These are phyloP conservation scores for Marisa cornuarietis DNA, from an alignment of 1,140 invertebrate species.

Conservation along the genomic window DNA sequence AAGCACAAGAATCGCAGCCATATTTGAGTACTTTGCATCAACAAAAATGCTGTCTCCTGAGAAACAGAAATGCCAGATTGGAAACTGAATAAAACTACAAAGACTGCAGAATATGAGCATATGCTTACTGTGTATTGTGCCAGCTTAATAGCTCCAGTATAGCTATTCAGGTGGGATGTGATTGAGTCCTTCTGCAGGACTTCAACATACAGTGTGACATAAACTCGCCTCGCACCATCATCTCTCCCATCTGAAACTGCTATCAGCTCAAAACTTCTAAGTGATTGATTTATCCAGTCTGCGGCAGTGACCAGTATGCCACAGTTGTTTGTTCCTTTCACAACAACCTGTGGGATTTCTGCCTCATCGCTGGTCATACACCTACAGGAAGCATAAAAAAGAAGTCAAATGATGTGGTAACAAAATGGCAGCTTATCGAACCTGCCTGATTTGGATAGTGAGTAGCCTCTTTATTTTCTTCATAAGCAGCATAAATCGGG, in stretches of 20 bases:
- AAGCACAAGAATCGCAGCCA: too few species aligned
- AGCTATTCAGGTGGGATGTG: background rate
- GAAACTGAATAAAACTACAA: too few species aligned
- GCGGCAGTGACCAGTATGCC: background rate
- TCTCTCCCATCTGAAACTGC: constrained; percentile 5
- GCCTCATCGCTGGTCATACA: background rate
- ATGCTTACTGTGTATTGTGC: background rate
- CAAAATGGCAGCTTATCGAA: too few species aligned
- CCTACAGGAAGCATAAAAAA: background rate
- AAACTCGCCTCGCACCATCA: background rate
- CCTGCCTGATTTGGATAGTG: too few species aligned
- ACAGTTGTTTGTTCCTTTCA: background rate
- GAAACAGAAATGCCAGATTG: too few species aligned
- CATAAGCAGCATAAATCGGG: too few species aligned
- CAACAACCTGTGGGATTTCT: constrained; percentile 10
- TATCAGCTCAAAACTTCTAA: background rate
- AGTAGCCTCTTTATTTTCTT: too few species aligned
- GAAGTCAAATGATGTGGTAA: background rate
- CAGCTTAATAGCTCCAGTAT: background rate
- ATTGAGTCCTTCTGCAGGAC: background rate
- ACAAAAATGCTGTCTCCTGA: too few species aligned
- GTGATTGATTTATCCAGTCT: background rate
- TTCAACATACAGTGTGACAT: background rate
- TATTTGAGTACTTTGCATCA: too few species aligned
- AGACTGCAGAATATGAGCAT: too few species aligned